Conservation (phyloP, 2,113 vertebrate genomes). For the Scomber colias region DNA sequence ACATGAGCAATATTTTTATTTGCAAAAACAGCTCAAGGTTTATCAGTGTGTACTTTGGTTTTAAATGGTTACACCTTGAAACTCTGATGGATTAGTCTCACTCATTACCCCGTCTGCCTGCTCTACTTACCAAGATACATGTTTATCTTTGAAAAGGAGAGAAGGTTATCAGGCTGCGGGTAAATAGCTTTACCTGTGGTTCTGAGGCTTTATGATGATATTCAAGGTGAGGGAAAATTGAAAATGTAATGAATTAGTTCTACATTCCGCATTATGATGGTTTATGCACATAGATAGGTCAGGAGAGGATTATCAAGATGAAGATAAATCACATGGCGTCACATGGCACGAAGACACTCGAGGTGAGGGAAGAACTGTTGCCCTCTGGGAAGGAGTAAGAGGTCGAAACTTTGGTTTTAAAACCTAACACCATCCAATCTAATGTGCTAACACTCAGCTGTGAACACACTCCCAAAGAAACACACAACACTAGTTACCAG, state of each 20-base stretch:
- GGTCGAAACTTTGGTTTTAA: slow-evolving; percentile 30
- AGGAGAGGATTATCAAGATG: not conserved
- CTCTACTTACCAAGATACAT: slow-evolving; percentile 38
- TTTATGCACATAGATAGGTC: slow-evolving; percentile 26
- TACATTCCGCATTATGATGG: slow-evolving; percentile 17
- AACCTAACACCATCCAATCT: not conserved
- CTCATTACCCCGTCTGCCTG: slow-evolving; percentile 38
- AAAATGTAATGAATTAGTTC: slow-evolving; percentile 58
- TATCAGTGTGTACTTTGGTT: slow-evolving; percentile 5
- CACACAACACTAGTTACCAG: not conserved
- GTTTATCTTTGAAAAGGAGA: slow-evolving; percentile 52
- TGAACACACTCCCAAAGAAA: not conserved
- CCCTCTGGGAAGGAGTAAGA: not conserved
- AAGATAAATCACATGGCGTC: slow-evolving; percentile 13
- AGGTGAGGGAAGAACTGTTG: slow-evolving; percentile 18
- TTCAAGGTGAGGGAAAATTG: slow-evolving; percentile 65
- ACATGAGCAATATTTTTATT: not conserved
- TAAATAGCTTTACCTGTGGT: slow-evolving; percentile 47
- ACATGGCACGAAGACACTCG: slow-evolving; percentile 10
- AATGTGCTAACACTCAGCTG: not conserved
- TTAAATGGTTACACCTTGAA: slow-evolving; percentile 26
- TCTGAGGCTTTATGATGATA: slow-evolving; percentile 33
- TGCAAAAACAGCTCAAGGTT: slow-evolving; percentile 29
- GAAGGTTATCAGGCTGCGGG: slow-evolving; percentile 38
- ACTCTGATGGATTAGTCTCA: slow-evolving; percentile 25